Evolutionary conservation across 2,888 invertebrate genomes (phyloP).

Genomic region (Nysson spinosus): DNA sequence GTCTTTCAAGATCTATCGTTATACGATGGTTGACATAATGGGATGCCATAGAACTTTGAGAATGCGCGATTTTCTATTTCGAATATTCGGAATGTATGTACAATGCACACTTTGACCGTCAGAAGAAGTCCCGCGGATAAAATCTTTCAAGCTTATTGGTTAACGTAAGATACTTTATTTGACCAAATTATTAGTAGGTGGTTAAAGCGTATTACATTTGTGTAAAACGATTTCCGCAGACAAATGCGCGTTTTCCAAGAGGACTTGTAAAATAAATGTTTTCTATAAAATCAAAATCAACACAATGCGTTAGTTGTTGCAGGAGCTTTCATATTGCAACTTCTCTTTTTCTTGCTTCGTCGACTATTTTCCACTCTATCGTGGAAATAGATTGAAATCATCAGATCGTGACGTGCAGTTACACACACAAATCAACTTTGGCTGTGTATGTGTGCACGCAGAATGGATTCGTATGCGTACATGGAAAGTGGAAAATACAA

Average conservation of each 20-base stretch:
- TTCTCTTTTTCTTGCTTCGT: background rate
- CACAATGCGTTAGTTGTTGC: slow-evolving; percentile 8
- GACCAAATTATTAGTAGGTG: too few species aligned
- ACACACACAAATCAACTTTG: slow-evolving; percentile 5
- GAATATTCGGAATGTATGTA: too few species aligned
- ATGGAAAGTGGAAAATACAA: slow-evolving; percentile 39
- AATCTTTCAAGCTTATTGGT: too few species aligned
- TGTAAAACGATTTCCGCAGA: too few species aligned
- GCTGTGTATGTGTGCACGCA: slow-evolving; percentile 28
- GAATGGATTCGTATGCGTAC: slow-evolving; percentile 24
- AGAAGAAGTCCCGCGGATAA: too few species aligned
- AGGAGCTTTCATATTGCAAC: background rate
- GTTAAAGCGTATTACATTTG: too few species aligned
- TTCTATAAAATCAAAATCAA: slow-evolving; percentile 1
- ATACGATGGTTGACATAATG: slow-evolving; percentile 23
- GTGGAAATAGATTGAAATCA: slow-evolving; percentile 62
- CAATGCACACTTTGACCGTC: too few species aligned
- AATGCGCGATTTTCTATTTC: background rate
- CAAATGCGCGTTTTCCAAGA: too few species aligned
- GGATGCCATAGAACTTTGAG: slow-evolving; percentile 2
- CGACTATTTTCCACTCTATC: slow-evolving; percentile 45
- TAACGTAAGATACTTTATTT: too few species aligned
- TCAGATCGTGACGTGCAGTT: slow-evolving; percentile 45
- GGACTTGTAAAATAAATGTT: too few species aligned
- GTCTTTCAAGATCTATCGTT: slow-evolving; percentile 29